These are phyloP conservation scores for Pipistrellus pygmaeus DNA, from an alignment of 2,797 vertebrate species.

Conservation along the genomic window DNA sequence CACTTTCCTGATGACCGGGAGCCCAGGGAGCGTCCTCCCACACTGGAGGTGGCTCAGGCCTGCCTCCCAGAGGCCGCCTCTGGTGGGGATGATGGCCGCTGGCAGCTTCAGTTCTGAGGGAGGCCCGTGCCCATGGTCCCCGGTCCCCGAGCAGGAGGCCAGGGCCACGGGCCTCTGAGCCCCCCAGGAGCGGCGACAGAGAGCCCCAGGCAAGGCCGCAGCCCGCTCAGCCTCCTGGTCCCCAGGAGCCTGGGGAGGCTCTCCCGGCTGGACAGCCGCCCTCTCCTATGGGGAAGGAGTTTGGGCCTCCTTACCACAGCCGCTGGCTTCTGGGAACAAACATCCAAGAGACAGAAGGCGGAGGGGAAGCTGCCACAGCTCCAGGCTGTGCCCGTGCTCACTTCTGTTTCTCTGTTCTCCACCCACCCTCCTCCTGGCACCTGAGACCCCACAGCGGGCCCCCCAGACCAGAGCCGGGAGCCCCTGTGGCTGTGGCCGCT, in stretches of 20 bases:
- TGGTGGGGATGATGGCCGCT: neutral
- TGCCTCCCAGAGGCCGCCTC: neutral
- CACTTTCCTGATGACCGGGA: neutral
- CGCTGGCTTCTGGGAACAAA: neutral
- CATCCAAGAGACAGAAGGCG: neutral
- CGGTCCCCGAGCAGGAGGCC: neutral
- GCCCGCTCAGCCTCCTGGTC: neutral
- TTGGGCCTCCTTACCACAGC: neutral
- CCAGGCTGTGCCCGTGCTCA: neutral
- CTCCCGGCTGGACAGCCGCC: neutral
- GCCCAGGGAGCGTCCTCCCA: too few species aligned
- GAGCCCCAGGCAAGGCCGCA: accelerated
- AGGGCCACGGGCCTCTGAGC: neutral
- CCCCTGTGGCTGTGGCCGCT: accelerated
- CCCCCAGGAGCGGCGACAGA: too few species aligned
- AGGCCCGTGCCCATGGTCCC: neutral
- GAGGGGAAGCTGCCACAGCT: neutral
- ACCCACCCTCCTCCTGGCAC: too few species aligned
- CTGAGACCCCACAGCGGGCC: neutral
- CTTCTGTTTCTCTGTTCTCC: neutral
- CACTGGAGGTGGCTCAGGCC: neutral
- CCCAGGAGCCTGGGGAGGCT: neutral
- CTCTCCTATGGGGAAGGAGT: accelerated
- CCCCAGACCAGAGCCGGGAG: neutral
- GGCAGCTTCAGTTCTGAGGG: neutral